These are phyloP conservation scores for Ceratitis capitata DNA, from an alignment of 1,140 invertebrate species.

Conservation along the genomic window DNA sequence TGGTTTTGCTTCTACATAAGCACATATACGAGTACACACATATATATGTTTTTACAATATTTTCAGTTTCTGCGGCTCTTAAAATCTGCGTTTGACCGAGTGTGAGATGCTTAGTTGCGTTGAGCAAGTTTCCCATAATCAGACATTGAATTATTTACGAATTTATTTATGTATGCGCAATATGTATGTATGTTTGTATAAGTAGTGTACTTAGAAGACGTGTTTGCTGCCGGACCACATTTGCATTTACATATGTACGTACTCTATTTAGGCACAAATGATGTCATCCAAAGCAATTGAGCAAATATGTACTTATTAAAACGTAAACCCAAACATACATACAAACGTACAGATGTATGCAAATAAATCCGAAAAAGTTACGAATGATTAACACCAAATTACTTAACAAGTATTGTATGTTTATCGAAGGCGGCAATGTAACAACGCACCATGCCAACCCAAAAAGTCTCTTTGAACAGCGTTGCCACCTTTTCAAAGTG, in stretches of 20 bases:
- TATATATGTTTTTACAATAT: not conserved
- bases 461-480: too few relatives aligned
- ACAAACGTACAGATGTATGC: not conserved
- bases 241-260: too few relatives aligned
- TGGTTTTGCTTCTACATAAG: too few relatives aligned
- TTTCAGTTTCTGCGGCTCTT: not conserved
- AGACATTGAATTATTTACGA: not conserved
- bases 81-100: not conserved
- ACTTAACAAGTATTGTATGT: too few relatives aligned
- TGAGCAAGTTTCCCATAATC: conserved; percentile 5
- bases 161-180: too few relatives aligned
- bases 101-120: not conserved
- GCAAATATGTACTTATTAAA: not conserved
- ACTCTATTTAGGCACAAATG: not conserved
- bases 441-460: not conserved
- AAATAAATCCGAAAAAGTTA: not conserved
- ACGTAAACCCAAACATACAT: not conserved
- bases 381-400: not conserved
- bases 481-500: too few relatives aligned
- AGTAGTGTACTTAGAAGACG: too few relatives aligned
- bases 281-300: not conserved
- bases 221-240: not conserved
- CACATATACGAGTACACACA: too few relatives aligned
- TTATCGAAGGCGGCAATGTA: not conserved
- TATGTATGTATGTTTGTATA: not conserved